Evolutionary conservation across 2,888 invertebrate species (phyloP).

Genomic region (Himalopsyche tibetana): DNA sequence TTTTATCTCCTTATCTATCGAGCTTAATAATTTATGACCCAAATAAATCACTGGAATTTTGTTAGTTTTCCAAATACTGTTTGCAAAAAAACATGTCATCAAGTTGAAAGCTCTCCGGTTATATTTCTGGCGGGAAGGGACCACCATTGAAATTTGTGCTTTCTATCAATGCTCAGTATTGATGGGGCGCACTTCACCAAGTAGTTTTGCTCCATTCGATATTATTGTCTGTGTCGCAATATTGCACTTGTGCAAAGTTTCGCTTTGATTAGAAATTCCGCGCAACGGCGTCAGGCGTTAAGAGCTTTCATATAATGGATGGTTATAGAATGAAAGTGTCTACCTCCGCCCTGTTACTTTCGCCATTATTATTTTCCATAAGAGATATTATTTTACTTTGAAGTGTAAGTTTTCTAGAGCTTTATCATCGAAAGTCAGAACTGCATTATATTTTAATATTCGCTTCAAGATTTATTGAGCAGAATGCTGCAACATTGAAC

Average conservation of each 20-base stretch:
- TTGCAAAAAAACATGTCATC: background rate
- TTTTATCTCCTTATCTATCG: background rate
- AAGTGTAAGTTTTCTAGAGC: background rate
- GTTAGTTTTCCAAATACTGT: background rate
- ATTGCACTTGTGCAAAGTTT: constrained; percentile 57
- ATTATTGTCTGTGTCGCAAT: constrained; percentile 45
- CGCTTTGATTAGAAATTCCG: constrained; percentile 58
- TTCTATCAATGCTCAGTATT: constrained; percentile 14
- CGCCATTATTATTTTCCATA: constrained; percentile 23
- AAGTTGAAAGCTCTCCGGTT: background rate
- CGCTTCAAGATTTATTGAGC: no score
- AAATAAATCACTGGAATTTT: constrained; percentile 24
- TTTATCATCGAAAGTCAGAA: constrained; percentile 22
- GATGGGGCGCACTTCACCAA: background rate
- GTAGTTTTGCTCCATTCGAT: constrained; percentile 25
- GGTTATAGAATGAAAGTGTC: constrained; percentile 46
- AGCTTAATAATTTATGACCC: constrained; percentile 23
- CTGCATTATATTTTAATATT: no score
- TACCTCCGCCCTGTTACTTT: constrained; percentile 45
- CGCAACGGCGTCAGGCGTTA: constrained; percentile 42
- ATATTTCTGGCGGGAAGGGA: background rate
- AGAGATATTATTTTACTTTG: background rate
- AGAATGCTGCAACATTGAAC: no score
- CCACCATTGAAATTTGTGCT: constrained; percentile 21
- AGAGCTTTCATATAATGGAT: constrained; percentile 47